Conservation (phyloP, 2,113 vertebrate species). For the Vanacampus margaritifer region DNA sequence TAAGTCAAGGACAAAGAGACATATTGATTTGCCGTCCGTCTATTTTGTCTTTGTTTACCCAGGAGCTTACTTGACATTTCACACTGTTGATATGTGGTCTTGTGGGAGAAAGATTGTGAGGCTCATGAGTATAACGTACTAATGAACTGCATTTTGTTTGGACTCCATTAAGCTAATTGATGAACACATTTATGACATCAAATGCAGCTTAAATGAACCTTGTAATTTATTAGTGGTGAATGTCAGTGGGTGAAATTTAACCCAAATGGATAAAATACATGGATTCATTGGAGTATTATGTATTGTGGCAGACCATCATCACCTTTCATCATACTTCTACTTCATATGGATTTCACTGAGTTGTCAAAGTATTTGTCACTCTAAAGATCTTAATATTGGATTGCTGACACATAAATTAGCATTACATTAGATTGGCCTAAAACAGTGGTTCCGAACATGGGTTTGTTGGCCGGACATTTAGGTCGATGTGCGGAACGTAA, state of each 20-base stretch:
- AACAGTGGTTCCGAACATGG: too few species aligned
- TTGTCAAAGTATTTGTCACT: background rate
- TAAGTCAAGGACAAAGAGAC: slow-evolving; percentile 17
- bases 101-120: slow-evolving; percentile 13
- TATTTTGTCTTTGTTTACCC: slow-evolving; percentile 49
- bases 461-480: too few species aligned
- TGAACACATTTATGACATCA: slow-evolving; percentile 12
- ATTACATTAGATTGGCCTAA: too few species aligned
- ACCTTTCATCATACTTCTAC: background rate
- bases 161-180: slow-evolving; percentile 1
- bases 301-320: background rate
- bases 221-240: slow-evolving; percentile 28
- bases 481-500: too few species aligned
- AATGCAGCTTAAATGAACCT: slow-evolving; percentile 20
- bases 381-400: too few species aligned
- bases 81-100: slow-evolving; percentile 25
- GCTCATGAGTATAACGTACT: slow-evolving; percentile 16
- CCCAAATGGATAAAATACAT: background rate
- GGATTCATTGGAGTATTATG: background rate
- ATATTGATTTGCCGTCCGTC: slow-evolving; percentile 48
- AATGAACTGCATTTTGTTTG: slow-evolving; percentile 14
- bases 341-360: background rate
- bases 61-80: slow-evolving; percentile 51
- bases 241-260: slow-evolving; percentile 2
- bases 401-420: too few species aligned